Percentiles rank a stretch among this genome's conserved stretches.
Evolutionary conservation across 2,888 invertebrate species (phyloP).

Genomic region (Orchestes rusci): DNA sequence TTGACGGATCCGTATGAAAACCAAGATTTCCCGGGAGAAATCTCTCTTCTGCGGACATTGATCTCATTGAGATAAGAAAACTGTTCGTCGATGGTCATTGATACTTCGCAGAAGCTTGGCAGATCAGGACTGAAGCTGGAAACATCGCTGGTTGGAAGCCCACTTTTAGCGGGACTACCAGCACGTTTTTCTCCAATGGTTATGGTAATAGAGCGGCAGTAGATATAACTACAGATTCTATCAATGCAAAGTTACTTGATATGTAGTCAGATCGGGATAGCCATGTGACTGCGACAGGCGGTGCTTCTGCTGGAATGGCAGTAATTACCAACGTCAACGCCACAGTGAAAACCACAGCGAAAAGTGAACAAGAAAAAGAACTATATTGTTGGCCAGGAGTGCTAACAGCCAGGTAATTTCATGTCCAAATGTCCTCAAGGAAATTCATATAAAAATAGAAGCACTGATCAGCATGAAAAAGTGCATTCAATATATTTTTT

Average conservation of each 20-base stretch:
- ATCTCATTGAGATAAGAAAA: too few species aligned
- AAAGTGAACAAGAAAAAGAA: too few species aligned
- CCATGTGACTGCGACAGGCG: too few species aligned
- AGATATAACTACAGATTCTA: constrained; percentile 27
- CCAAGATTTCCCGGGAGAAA: constrained; percentile 27
- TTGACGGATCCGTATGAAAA: constrained; percentile 28
- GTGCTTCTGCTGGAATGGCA: constrained; percentile 1
- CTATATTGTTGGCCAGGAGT: constrained; percentile 11
- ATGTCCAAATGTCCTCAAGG: constrained; percentile 18
- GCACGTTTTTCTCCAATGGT: constrained; percentile 28
- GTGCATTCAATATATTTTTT: constrained; percentile 29
- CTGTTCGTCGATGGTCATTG: too few species aligned
- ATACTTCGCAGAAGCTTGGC: too few species aligned
- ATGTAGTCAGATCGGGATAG: constrained; percentile 29
- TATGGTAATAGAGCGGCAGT: constrained; percentile 30
- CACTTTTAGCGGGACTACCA: constrained; percentile 25
- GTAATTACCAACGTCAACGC: too few species aligned
- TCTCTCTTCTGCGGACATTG: too few species aligned
- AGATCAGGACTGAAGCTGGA: constrained; percentile 32
- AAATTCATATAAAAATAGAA: constrained; percentile 6
- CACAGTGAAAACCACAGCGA: too few species aligned
- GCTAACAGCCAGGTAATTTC: constrained; percentile 20
- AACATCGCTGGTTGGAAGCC: neutral
- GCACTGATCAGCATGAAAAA: too few species aligned
- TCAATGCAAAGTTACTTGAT: constrained; percentile 30